Evolutionary conservation across 2,113 vertebrate species (phyloP).

Genomic region (Terrapene triunguis): DNA sequence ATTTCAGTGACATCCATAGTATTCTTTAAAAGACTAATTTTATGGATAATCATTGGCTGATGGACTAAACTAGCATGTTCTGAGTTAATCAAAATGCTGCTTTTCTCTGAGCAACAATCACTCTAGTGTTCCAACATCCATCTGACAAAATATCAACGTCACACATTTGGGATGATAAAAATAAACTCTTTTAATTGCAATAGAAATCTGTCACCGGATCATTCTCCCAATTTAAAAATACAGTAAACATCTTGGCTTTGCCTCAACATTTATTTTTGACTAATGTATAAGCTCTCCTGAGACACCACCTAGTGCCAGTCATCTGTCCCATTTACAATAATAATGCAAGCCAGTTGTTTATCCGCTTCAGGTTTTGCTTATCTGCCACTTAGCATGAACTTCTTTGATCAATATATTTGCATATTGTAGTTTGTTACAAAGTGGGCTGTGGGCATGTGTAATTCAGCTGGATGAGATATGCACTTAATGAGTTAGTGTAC

Average conservation of each 20-base stretch:
- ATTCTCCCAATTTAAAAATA: neutral
- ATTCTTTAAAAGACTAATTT: neutral
- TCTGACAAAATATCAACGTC: neutral
- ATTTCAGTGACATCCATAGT: neutral
- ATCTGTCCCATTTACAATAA: neutral
- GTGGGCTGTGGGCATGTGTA: neutral
- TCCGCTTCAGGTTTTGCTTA: neutral
- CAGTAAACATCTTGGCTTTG: neutral
- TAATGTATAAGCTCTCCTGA: fast-evolving
- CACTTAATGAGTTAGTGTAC: neutral
- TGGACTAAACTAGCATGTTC: neutral
- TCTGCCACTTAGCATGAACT: neutral
- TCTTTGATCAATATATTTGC: neutral
- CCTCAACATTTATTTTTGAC: neutral
- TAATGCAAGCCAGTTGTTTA: neutral
- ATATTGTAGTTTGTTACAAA: neutral
- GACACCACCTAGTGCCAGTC: neutral
- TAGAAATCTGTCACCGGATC: neutral
- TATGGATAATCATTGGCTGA: neutral
- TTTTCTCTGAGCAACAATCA: neutral
- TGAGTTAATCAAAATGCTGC: neutral
- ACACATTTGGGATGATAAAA: neutral
- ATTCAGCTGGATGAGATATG: neutral
- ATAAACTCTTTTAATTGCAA: neutral
- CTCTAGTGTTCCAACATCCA: neutral